These are phyloP conservation scores for Bombus vancouverensis DNA, from an alignment of 1,140 invertebrate genomes.

Conservation along the genomic window DNA sequence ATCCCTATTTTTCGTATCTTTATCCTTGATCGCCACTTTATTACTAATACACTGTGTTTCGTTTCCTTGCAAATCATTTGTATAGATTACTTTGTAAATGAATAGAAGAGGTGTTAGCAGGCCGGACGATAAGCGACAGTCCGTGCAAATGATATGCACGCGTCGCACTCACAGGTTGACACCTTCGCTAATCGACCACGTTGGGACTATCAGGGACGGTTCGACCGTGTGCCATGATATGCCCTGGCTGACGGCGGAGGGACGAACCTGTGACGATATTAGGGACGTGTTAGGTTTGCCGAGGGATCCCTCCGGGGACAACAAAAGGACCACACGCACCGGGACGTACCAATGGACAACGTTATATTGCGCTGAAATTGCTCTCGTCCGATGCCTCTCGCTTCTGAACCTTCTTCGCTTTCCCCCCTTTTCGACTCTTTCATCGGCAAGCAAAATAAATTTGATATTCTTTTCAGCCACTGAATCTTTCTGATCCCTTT, in stretches of 20 bases:
- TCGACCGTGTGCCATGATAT: conserved; percentile 65
- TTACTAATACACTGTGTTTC: no score
- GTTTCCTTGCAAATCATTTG: not conserved
- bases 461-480: not conserved
- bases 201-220: conserved; percentile 70
- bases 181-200: conserved; percentile 73
- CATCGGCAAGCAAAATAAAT: not conserved
- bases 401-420: conserved; percentile 36
- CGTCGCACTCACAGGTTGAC: conserved; percentile 66
- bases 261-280: conserved; percentile 78
- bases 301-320: conserved; percentile 73
- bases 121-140: not conserved
- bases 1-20: not conserved
- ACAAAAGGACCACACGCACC: conserved; percentile 79
- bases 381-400: conserved; percentile 58
- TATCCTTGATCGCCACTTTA: no score
- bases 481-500: not conserved
- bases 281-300: conserved; percentile 80
- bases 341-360: conserved; percentile 76
- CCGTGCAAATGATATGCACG: conserved; percentile 51
- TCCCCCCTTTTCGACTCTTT: conserved; percentile 32
- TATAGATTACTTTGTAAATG: not conserved
- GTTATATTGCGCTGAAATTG: conserved; percentile 77
- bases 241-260: conserved; percentile 63
- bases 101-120: not conserved